Evolutionary conservation across 1,140 invertebrate genomes (phyloP).

Genomic region (Druon quercuslanigerum): DNA sequence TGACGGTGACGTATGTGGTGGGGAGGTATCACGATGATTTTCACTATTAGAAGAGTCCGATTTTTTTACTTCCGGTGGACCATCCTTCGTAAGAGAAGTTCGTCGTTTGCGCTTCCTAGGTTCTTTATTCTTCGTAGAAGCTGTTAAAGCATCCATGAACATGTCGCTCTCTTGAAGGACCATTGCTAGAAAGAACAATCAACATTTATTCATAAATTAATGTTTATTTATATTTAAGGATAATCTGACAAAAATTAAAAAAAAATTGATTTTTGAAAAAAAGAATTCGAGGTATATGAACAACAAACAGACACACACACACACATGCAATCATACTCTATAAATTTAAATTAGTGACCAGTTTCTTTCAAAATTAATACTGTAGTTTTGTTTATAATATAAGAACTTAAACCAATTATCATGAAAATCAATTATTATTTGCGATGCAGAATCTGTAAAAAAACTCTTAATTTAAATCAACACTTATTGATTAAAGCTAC

Average conservation of each 20-base stretch:
- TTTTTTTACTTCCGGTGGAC: conserved; percentile 75
- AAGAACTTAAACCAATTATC: no score
- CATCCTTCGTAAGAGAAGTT: conserved; percentile 80
- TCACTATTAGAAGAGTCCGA: conserved; percentile 67
- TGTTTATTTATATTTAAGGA: background rate
- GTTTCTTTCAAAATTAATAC: no score
- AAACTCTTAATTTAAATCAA: no score
- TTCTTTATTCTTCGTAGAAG: conserved; percentile 84
- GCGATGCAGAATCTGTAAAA: no score
- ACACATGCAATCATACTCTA: no score
- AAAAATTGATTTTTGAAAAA: background rate
- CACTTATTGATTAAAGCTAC: no score
- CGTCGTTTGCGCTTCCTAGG: conserved; percentile 86
- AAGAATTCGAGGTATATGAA: no score
- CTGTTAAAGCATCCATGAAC: conserved; percentile 93
- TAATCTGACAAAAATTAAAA: conserved; percentile 24
- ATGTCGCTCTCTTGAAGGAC: conserved; percentile 91
- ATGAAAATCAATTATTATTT: no score
- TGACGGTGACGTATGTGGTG: conserved; percentile 68
- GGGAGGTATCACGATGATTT: conserved; percentile 63
- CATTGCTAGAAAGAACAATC: conserved; percentile 78
- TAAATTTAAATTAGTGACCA: no score
- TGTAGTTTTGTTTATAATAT: no score
- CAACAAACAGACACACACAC: no score
- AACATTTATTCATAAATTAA: background rate